Conservation (phyloP, 2,797 vertebrate genomes). For the Cossypha polioptera region DNA sequence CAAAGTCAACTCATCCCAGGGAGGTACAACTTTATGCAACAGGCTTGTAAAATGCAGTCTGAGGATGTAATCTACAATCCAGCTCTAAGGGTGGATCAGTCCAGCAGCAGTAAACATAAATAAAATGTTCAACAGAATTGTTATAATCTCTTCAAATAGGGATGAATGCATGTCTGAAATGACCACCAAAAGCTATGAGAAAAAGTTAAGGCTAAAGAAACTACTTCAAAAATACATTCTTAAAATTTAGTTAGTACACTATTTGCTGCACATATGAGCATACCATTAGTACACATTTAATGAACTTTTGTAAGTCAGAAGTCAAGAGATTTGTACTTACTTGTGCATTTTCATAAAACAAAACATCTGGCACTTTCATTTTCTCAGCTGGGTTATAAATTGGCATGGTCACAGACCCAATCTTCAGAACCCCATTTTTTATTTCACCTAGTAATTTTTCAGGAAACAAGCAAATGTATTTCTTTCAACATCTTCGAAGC, state of each 20-base stretch:
- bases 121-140: background rate
- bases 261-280: background rate
- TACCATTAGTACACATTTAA: background rate
- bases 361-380: conserved; percentile 94
- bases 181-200: background rate
- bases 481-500: background rate
- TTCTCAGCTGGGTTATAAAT: conserved; percentile 83
- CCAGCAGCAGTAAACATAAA: background rate
- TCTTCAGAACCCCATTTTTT: conserved; percentile 83
- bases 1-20: background rate
- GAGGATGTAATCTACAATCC: background rate
- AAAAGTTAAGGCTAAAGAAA: background rate
- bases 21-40: background rate
- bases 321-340: conserved; percentile 70
- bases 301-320: background rate
- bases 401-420: conserved; percentile 83
- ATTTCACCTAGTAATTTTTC: conserved; percentile 79
- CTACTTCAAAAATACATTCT: background rate
- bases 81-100: background rate
- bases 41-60: background rate
- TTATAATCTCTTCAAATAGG: background rate
- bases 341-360: conserved; percentile 96
- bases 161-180: background rate
- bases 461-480: conserved; percentile 18
- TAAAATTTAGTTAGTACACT: background rate